Percentiles rank a stretch among this genome's conserved stretches.
phyloP scores from a whole-genome alignment of 2,797 vertebrate species.

The Intellagama lesueurii region DNA sequence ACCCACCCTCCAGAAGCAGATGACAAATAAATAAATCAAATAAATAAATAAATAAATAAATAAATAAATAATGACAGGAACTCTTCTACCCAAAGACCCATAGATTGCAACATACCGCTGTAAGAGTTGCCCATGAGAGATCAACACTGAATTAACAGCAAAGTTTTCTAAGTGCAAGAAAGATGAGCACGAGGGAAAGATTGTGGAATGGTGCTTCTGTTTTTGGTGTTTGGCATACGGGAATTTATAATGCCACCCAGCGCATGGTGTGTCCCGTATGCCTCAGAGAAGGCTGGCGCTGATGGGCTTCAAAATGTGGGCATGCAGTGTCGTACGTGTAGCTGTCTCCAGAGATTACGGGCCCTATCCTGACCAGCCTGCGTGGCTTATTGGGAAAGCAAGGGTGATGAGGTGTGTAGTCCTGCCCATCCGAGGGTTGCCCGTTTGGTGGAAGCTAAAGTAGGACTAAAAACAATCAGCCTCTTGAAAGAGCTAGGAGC shows the following conservation, averaged over 20 bases:
- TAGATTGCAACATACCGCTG: not conserved
- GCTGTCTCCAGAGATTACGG: not conserved
- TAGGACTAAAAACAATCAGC: no score
- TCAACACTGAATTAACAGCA: not conserved
- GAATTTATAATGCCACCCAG: not conserved
- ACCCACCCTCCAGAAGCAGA: not conserved
- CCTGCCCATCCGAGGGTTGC: no score
- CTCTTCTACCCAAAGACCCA: not conserved
- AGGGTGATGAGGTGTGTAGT: not conserved
- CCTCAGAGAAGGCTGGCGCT: not conserved
- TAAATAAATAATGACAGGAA: no score
- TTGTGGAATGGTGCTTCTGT: not conserved
- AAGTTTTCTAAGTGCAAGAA: not conserved
- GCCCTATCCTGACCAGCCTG: not conserved
- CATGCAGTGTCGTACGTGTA: not conserved
- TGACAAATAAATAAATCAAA: no score
- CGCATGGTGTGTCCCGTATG: not conserved
- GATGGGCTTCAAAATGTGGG: not conserved
- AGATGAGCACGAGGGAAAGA: not conserved
- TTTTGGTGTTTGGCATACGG: no score
- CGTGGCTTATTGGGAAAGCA: not conserved
- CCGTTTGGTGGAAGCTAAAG: not conserved
- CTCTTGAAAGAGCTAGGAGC: no score
- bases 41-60: no score
- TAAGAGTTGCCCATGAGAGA: not conserved